phyloP scores from a whole-genome alignment of 2,113 vertebrate species.

The Deroptyus accipitrinus region DNA sequence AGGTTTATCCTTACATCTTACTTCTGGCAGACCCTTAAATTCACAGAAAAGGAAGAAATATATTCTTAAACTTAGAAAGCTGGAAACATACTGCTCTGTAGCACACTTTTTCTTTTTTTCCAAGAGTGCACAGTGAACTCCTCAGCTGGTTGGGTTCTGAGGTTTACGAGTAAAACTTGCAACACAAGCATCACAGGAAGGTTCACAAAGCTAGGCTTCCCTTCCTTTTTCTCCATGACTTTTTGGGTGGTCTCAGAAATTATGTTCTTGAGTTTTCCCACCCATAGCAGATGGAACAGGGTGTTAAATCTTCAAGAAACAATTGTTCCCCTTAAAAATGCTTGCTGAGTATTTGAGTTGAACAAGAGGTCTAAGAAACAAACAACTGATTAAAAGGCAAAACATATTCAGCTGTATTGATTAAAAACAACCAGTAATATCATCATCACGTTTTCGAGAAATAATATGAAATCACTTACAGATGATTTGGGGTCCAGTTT shows the following conservation, averaged over 20 bases:
- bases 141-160: not conserved
- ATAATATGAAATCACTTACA: not conserved
- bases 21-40: not conserved
- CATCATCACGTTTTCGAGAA: not conserved
- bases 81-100: not conserved
- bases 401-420: not conserved
- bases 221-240: not conserved
- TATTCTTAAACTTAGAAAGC: not conserved
- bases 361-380: not conserved
- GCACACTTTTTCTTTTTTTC: not conserved
- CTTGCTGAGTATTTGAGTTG: not conserved
- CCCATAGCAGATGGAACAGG: not conserved
- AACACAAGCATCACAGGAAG: not conserved
- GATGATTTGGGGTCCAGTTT: not conserved
- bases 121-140: not conserved
- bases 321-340: not conserved
- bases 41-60: not conserved
- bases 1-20: not conserved
- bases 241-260: conserved; percentile 18
- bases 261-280: not conserved
- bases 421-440: not conserved
- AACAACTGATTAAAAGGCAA: not conserved
- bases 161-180: not conserved
- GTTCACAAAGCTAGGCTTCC: not conserved
- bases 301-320: conserved; percentile 1